Percentiles rank a stretch among this genome's conserved stretches.
These are phyloP conservation scores for Bradypodion ventrale DNA, from an alignment of 2,797 vertebrate genomes.

Conservation along the genomic window DNA sequence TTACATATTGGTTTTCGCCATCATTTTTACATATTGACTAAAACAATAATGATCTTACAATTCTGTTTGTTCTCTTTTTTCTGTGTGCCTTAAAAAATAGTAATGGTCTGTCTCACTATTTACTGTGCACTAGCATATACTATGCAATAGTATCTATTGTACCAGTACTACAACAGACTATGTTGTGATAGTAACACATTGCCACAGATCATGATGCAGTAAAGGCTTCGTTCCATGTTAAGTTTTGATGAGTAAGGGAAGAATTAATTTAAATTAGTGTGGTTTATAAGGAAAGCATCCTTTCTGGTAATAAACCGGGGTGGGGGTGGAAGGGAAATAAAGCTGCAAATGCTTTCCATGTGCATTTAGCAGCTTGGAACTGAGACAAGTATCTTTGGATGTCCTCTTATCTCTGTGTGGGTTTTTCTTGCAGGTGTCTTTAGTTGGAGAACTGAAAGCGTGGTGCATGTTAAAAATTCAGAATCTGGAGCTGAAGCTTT, in stretches of 20 bases:
- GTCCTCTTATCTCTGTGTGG: not conserved
- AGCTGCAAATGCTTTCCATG: not conserved
- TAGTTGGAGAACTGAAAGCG: constrained; percentile 90
- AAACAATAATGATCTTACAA: not conserved
- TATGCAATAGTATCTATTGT: too few relatives aligned
- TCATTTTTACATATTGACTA: not conserved
- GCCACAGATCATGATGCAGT: not conserved
- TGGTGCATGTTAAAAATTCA: constrained; percentile 96
- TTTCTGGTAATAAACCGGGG: not conserved
- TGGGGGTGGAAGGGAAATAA: too few relatives aligned
- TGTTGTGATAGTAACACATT: not conserved
- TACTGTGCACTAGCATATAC: not conserved
- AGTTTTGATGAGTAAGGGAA: not conserved
- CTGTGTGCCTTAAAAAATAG: not conserved
- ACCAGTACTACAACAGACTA: not conserved
- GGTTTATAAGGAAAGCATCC: not conserved
- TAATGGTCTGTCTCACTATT: not conserved
- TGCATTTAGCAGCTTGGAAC: not conserved
- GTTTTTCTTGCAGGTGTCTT: constrained; percentile 79
- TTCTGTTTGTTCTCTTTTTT: not conserved
- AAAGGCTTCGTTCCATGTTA: not conserved
- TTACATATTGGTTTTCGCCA: too few relatives aligned
- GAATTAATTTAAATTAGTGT: not conserved
- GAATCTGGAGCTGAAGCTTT: constrained; percentile 86
- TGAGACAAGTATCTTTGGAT: not conserved